Evolutionary conservation across 2,113 vertebrate species (phyloP), one percentile per base, ranked within the genome.

Genomic region (Megaleporinus macrocephalus): DNA sequence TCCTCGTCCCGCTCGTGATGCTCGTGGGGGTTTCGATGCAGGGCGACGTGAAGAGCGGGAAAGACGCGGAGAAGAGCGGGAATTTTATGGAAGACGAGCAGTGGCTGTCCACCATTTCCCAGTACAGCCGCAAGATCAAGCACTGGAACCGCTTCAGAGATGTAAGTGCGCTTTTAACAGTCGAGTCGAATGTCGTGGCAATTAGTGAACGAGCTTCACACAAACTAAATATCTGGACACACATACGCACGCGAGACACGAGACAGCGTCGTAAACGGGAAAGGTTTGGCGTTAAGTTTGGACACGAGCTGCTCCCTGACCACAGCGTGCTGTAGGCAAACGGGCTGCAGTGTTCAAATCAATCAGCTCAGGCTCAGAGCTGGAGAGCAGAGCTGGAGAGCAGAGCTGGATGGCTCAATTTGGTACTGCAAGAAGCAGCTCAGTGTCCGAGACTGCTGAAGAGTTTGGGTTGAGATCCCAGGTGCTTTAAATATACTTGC

Each of bases 61-160:
- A 96, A 86, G 95, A 96, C 83, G 92, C 93, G 78, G 95, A 96
- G 81, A 96, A 94, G 88, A 93, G 95, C 68, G 96, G 95, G 78
- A 97, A 98, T 96, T 97, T 97, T 90, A 96, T 98, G 96, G 97
- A 98, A 92, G 97, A 98, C 92, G 97, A 98, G 93, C 96, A 97
- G 90, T 98, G 97, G 97, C 96, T 98, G 93, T 96, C 97, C 91
- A 97, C 97, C 94, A 97, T 98, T 94, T 96, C 97, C 79, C 97
- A 97, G 91, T 97, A 98, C 95, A 96, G 96, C 93, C 96, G 96
- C 93, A 97, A 96, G 94, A 98, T 98, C 95, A 97, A 97, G 91
- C 96, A 98, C 94, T 98, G 97, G 97, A 98, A 98, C 90, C 96
- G 97, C 93, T 98, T 98, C 93, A 94, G 97, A 97, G 97, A 98